Evolutionary conservation across 2,113 vertebrate genomes (phyloP).

Genomic region (Glaucomys volans): DNA sequence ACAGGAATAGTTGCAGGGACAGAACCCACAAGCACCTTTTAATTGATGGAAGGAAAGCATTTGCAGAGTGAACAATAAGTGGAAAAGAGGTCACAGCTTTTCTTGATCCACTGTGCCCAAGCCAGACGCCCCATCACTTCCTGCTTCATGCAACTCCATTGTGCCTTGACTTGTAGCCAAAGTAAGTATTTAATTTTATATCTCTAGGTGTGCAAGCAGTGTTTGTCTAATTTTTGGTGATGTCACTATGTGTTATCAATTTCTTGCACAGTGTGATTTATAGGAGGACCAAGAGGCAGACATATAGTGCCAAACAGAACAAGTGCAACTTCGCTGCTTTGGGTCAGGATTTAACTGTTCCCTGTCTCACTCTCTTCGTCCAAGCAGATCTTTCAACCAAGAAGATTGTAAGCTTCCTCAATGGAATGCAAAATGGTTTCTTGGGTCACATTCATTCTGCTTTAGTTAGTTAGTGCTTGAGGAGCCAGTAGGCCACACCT

Average conservation of each 20-base stretch:
- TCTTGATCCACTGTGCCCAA: slow-evolving; percentile 67
- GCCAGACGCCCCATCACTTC: slow-evolving; percentile 71
- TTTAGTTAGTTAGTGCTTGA: background rate
- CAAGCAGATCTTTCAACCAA: background rate
- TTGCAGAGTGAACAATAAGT: slow-evolving; percentile 78
- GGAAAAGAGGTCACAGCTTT: slow-evolving; percentile 82
- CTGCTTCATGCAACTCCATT: slow-evolving; percentile 61
- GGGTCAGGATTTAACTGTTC: background rate
- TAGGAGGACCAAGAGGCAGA: slow-evolving; percentile 1
- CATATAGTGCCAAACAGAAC: background rate
- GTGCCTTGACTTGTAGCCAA: slow-evolving; percentile 77
- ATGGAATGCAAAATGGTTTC: background rate
- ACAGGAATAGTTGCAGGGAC: slow-evolving; percentile 43
- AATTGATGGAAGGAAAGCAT: slow-evolving; percentile 80
- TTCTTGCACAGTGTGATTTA: slow-evolving; percentile 44
- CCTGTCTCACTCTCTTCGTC: background rate
- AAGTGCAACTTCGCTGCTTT: background rate
- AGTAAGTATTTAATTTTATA: slow-evolving; percentile 75
- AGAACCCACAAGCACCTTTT: slow-evolving; percentile 56
- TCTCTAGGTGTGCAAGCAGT: slow-evolving; percentile 56
- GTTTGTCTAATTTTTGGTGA: slow-evolving; percentile 63
- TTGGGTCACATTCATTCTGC: background rate
- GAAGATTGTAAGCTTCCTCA: background rate
- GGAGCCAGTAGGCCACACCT: background rate
- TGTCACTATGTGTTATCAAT: slow-evolving; percentile 66